Percentiles rank a stretch among this genome's conserved stretches.
Conservation (phyloP, 1,140 invertebrate species). For the Lepidurus apus region DNA sequence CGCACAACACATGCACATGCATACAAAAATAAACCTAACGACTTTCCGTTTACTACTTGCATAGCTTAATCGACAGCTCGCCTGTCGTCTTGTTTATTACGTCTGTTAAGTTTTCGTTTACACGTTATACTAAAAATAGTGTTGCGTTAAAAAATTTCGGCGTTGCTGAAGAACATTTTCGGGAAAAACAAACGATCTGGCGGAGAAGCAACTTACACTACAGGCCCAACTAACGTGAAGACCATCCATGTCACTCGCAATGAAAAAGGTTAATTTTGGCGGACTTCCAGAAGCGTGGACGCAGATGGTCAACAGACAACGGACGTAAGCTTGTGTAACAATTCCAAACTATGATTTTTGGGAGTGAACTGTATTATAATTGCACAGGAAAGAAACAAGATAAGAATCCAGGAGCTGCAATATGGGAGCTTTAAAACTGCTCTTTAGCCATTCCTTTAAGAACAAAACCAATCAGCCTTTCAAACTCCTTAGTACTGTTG, state of each 20-base stretch:
- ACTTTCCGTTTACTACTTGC: too few relatives aligned
- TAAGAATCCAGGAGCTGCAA: conserved; percentile 87
- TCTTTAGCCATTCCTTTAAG: conserved; percentile 79
- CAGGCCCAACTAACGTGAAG: conserved; percentile 67
- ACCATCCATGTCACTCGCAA: conserved; percentile 76
- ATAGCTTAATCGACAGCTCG: too few relatives aligned
- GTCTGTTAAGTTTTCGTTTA: too few relatives aligned
- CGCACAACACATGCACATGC: too few relatives aligned
- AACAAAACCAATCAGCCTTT: conserved; percentile 63
- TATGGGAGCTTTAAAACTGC: conserved; percentile 75
- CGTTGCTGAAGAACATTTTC: not conserved
- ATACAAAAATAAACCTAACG: too few relatives aligned
- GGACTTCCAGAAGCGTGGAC: conserved; percentile 73
- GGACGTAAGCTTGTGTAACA: conserved; percentile 55
- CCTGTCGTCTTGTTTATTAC: too few relatives aligned
- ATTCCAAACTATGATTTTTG: not conserved
- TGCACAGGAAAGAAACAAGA: conserved; percentile 63
- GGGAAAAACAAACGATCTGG: not conserved
- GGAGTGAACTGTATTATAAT: too few relatives aligned
- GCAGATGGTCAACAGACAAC: conserved; percentile 72
- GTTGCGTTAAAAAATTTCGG: not conserved
- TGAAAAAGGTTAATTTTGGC: conserved; percentile 69
- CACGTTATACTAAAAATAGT: too few relatives aligned
- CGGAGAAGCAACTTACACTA: conserved; percentile 54
- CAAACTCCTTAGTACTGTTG: conserved; percentile 70